Evolutionary conservation across 92 coral and sea anemone species (phyloP).

Genomic region (Phenganax marumi): DNA sequence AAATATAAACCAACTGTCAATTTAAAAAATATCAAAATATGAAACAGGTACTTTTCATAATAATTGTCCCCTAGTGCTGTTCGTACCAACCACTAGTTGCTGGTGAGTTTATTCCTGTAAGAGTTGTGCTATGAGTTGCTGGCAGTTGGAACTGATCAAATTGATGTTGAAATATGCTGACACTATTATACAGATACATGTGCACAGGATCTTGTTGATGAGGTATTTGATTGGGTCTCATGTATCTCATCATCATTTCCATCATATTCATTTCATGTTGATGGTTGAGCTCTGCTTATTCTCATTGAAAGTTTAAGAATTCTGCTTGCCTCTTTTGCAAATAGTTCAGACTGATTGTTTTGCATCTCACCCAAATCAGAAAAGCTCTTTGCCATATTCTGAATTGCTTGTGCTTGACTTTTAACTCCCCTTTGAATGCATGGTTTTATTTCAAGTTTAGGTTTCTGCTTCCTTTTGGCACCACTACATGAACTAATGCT

Average conservation of each 20-base stretch:
- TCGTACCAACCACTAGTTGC: conserved; percentile 35
- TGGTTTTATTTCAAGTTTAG: conserved; percentile 44
- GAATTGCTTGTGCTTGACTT: conserved; percentile 59
- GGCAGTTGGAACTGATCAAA: conserved; percentile 26
- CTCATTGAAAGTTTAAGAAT: conserved; percentile 46
- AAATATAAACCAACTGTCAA: conserved; percentile 1
- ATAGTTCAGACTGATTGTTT: conserved; percentile 36
- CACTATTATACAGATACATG: conserved; percentile 24
- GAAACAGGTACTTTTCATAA: background rate
- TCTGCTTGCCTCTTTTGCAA: conserved; percentile 48
- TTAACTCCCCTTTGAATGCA: conserved; percentile 22
- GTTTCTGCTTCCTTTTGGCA: conserved; percentile 31
- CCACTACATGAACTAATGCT: conserved; percentile 47
- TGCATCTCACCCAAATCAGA: conserved; percentile 41
- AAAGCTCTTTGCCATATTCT: conserved; percentile 56
- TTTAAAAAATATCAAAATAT: background rate
- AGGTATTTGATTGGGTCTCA: conserved; percentile 44
- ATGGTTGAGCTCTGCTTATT: conserved; percentile 51
- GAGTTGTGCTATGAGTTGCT: conserved; percentile 6
- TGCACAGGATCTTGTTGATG: conserved; percentile 29
- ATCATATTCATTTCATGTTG: conserved; percentile 53
- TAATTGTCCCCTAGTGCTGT: conserved; percentile 17
- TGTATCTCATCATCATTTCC: conserved; percentile 42
- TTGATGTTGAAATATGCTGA: background rate
- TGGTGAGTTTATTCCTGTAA: conserved; percentile 33